Base-by-base conservation (phyloP, 2,113 vertebrate genomes). In the Coreoperca whiteheadi region DNA sequence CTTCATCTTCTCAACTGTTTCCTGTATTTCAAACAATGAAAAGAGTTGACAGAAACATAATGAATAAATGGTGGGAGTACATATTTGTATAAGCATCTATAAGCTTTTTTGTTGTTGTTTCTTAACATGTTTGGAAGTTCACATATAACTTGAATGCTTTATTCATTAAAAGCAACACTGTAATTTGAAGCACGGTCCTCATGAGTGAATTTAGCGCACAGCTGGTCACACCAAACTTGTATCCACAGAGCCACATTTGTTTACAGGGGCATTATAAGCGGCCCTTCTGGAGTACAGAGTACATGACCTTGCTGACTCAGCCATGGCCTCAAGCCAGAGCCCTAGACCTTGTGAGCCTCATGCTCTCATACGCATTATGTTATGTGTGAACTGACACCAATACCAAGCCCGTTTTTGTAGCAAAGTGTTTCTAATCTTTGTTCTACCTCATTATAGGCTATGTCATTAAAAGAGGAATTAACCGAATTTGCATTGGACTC, bases 1-100 rank as follows among this genome's bases (percentile, higher is more conserved):
- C 91, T 94, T 96, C 96, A 98, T 96, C 93, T 98, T 98, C 94
- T 98, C 97, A 9, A 96, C 95, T 0, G 98, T 99, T 87, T 99
- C 98, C 98, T 99, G 82, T 25, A 16, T 68, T 84, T 7, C 67
- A 77, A 63, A 76, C n/a, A 61, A 73, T 8, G 8, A 61, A 8
- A 68, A 79, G 30, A 80, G 3, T n/a, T 43, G 1, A 74, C 4
- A 65, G 7, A 77, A 41, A 28, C 2, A 50, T 8, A 39, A 4
- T 54, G 50, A 21, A 66, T 60, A 16, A 34, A 50, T 30, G 14
- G 68, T n/a, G 23, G 32, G 14, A 25, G 53, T 21, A 18, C 4
- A 64, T 15, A 41, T 37, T 4, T 63, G n/a, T 15, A 18, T 23
- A 16, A 54, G 2, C 34, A 53, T 14, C 46, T 34, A 8, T 7